Evolutionary conservation across 1,140 invertebrate genomes (phyloP).

Genomic region (Probaryconus sp.): DNA sequence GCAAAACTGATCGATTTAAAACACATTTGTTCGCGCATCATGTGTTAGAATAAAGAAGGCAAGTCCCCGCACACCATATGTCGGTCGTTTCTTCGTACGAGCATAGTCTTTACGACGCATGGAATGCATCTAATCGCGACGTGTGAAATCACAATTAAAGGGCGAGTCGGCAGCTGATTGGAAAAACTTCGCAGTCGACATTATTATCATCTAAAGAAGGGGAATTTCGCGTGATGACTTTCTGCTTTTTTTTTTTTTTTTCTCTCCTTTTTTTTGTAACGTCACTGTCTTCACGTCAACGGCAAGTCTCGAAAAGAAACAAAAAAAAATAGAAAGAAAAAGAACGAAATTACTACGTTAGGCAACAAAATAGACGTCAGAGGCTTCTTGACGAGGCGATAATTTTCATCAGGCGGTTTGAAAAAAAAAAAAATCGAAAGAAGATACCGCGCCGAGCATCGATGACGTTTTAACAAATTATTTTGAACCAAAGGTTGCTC

Average conservation of each 20-base stretch:
- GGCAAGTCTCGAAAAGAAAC: no score
- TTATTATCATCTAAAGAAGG: conserved; percentile 39
- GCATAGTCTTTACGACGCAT: conserved; percentile 8
- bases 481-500: no score
- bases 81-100: conserved; percentile 3
- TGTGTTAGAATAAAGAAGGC: conserved; percentile 16
- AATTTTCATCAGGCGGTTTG: conserved; percentile 29
- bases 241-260: conserved; percentile 29
- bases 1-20: conserved; percentile 38
- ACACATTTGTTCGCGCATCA: conserved; percentile 43
- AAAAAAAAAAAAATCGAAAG: conserved; percentile 1
- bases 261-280: conserved; percentile 22
- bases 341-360: conserved; percentile 33
- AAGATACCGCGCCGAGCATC: background rate
- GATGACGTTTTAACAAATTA: conserved; percentile 6
- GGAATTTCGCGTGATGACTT: conserved; percentile 42
- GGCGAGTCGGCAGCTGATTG: conserved; percentile 47
- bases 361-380: conserved; percentile 15
- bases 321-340: no score
- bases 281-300: conserved; percentile 15
- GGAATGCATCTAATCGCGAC: conserved; percentile 63
- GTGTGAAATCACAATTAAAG: conserved; percentile 68
- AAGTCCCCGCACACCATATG: conserved; percentile 28
- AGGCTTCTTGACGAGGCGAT: conserved; percentile 21
- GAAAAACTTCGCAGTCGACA: conserved; percentile 40